These are phyloP conservation scores for Montipora sp. DNA, from an alignment of 64 coral and sea anemone genomes.

Conservation along the genomic window DNA sequence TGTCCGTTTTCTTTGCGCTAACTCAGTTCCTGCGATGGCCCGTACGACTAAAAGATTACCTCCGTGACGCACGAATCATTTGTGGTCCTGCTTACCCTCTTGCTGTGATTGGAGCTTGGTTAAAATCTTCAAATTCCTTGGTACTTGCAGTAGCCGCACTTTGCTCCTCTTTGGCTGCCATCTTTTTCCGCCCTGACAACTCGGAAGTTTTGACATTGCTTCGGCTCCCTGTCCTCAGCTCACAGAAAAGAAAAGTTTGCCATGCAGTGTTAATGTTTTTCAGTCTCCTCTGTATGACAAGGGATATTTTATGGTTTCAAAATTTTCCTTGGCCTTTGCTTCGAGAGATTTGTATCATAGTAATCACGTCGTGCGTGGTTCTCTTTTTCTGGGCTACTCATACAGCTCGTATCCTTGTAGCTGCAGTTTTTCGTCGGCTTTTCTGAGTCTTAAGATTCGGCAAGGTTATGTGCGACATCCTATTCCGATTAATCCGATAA, in stretches of 20 bases:
- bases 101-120: not conserved
- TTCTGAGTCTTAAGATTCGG: too few species aligned
- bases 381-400: not conserved
- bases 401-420: not conserved
- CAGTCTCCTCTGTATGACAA: not conserved
- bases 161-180: conserved; percentile 10
- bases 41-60: not conserved
- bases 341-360: not conserved
- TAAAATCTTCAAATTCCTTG: not conserved
- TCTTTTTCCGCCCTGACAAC: conserved; percentile 36
- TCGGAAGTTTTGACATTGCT: not conserved
- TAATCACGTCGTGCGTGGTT: not conserved
- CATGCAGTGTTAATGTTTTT: not conserved
- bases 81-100: conserved; percentile 1
- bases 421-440: not conserved
- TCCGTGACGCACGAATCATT: not conserved
- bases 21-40: not conserved
- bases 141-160: not conserved
- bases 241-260: not conserved
- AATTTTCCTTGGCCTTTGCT: not conserved
- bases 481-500: too few species aligned
- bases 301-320: not conserved
- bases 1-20: not conserved
- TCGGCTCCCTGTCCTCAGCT: not conserved
- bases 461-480: too few species aligned